Evolutionary conservation across 2,113 vertebrate genomes (phyloP), one percentile per base, ranked within the genome.

Genomic region (Caloenas nicobarica): DNA sequence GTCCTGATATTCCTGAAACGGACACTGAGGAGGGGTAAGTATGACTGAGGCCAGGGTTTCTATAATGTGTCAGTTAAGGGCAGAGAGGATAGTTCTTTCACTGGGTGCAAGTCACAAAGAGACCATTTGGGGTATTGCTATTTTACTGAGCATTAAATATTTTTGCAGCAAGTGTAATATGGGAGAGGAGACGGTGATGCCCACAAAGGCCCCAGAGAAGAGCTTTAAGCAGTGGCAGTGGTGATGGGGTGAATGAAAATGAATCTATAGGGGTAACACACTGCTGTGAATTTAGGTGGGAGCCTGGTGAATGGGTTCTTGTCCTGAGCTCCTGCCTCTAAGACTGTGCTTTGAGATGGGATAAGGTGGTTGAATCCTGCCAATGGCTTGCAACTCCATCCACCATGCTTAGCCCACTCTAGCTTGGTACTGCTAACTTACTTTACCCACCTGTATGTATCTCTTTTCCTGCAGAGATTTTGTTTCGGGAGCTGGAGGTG

Each of bases 1-100:
- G 98, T 99, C 83, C 96, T 99, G 74, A 99, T 99, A 89, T 99
- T 98, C 97, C 85, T 99, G 92, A 99, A 99, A 96, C 98, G 98
- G 95, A 99, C 99, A 0, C 97, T 99, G 64, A 98, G 97, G 97
- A 99, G 98, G 99, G 99, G 99, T 99, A 92, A 97, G 98, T 14
- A 3, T 81, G 71, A 5, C 58, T 72, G 74, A 42, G 33, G 17
- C 54, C 2, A 7, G 54, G n/a, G 61, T 46, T 57, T 46, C 53
- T 50, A 0, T 44, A 12, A 16, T 38, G 44, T 53, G 12, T 58
- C 61, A 48, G 4, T 76, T 70, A 70, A 78, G 53, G 57, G 31
- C 23, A 16, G 28, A 19, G 38, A 10, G 23, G 3, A 8, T 83
- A 22, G 8, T 73, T 80, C 14, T 72, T 66, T 68, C 23, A 36